A percentile compares a stretch with the other conserved stretches of the same genome.
Conservation (phyloP, 2,888 invertebrate genomes). For the Pogonocherus hispidulus region DNA sequence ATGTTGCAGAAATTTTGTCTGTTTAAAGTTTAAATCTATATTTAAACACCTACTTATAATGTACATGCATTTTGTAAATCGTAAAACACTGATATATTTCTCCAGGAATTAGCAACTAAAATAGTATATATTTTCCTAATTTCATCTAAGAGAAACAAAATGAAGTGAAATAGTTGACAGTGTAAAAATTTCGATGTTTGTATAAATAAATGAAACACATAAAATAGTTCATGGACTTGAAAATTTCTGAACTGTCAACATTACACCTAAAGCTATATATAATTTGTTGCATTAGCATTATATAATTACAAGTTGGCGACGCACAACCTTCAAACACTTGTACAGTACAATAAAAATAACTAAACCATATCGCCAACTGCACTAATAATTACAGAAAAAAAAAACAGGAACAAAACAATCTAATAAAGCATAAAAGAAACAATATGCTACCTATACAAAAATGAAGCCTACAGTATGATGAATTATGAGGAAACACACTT, state of each 20-base stretch:
- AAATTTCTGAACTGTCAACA: conserved; percentile 49
- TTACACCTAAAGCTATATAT: conserved; percentile 43
- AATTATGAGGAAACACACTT: conserved; percentile 9
- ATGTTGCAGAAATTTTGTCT: background rate
- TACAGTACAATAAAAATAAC: conserved; percentile 58
- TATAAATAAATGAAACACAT: conserved; percentile 38
- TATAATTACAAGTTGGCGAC: conserved; percentile 60
- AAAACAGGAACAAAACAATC: conserved; percentile 50
- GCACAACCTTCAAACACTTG: conserved; percentile 65
- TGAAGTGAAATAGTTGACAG: conserved; percentile 39
- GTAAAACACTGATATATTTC: conserved; percentile 58
- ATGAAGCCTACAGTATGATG: conserved; percentile 58
- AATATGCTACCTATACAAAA: conserved; percentile 57
- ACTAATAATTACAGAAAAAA: conserved; percentile 54
- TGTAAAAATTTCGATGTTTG: conserved; percentile 31
- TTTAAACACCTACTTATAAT: conserved; percentile 55
- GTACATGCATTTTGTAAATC: conserved; percentile 54
- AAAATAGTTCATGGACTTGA: conserved; percentile 48
- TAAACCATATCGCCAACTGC: conserved; percentile 61
- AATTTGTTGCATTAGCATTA: conserved; percentile 47
- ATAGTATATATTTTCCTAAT: conserved; percentile 47
- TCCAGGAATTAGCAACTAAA: conserved; percentile 51
- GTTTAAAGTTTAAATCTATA: conserved; percentile 19
- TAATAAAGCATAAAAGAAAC: conserved; percentile 57
- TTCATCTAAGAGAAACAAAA: conserved; percentile 47